phyloP scores from a whole-genome alignment of 2,888 invertebrate species.

The Heliothis peltigera region DNA sequence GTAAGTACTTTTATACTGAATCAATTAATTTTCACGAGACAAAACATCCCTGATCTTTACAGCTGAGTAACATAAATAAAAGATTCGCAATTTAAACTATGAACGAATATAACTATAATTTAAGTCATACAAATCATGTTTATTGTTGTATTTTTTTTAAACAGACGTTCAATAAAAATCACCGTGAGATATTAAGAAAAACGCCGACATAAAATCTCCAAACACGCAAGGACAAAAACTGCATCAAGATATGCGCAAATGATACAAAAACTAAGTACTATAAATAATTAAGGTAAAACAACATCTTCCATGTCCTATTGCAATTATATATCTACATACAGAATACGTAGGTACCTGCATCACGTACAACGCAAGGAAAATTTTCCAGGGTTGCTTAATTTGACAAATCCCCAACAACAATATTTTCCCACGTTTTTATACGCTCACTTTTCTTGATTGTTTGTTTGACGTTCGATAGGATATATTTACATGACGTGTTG shows the following conservation, averaged over 20 bases:
- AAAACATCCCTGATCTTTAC: constrained; percentile 24
- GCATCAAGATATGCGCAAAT: neutral
- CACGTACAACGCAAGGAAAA: neutral
- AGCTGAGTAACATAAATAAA: constrained; percentile 17
- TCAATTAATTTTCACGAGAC: neutral
- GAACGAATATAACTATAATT: constrained; percentile 13
- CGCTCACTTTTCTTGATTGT: too few relatives aligned
- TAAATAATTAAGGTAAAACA: neutral
- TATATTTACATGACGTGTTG: too few relatives aligned
- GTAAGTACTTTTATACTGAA: neutral
- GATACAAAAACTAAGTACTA: neutral
- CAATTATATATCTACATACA: neutral
- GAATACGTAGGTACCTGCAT: too few relatives aligned
- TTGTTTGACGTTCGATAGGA: too few relatives aligned
- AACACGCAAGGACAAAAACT: neutral
- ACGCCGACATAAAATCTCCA: neutral
- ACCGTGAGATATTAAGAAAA: constrained; percentile 2
- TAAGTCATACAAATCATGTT: constrained; percentile 37
- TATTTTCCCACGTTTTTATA: too few relatives aligned
- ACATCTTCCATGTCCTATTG: neutral
- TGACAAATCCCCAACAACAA: too few relatives aligned
- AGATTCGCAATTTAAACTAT: constrained; percentile 21
- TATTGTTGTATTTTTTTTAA: constrained; percentile 26
- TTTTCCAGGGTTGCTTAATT: neutral
- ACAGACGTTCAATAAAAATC: constrained; percentile 15